Evolutionary conservation across 1,140 invertebrate genomes (phyloP), one percentile per base, ranked within the genome.

Genomic region (Artemia franciscana): DNA sequence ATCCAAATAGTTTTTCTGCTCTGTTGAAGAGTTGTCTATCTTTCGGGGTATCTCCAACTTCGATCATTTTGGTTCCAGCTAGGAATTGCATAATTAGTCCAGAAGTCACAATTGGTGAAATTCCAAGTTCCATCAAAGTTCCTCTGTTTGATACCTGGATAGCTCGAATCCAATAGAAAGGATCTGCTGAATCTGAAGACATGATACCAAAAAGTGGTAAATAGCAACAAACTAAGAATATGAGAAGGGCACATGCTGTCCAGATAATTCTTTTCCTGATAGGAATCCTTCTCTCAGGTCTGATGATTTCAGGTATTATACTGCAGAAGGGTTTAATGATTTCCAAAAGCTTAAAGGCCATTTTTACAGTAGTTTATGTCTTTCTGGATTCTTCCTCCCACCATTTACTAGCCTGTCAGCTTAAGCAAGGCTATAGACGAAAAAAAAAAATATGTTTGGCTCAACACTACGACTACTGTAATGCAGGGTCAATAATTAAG

Each of bases 51-150:
- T 99, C 96, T 69, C 95, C 95, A 72, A 99, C 96, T 83, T 98
- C 95, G 75, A 99, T 98, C 67, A 99, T 96, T 77, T 99, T 99
- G n/a, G 93, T 94, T 66, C 95, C 95, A 68, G 95, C 94, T 69
- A 99, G 77, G 61, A 99, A 79, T 73, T 99, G 96, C 95, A 99
- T n/a, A n/a, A n/a, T n/a, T n/a, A n/a, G n/a, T n/a, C n/a, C n/a
- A n/a, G n/a, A n/a, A n/a, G n/a, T n/a, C 99, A 99, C 95, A 72
- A 99, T 98, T 3, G 96, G 96, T n/a, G 95, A 98, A 72, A 99
- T 99, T 79, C 96, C 96, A 68, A 99, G 77, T 78, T 99, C 95
- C 95, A 98, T 99, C 18, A 99, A 79, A 5, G 96, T 99, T 70
- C 93, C 93, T 84, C 95, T 85, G 77, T 99, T 99, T 39, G 94